Evolutionary conservation across 2,113 vertebrate genomes (phyloP), one percentile per base, ranked within the genome.

Genomic region (Hyaena hyaena): DNA sequence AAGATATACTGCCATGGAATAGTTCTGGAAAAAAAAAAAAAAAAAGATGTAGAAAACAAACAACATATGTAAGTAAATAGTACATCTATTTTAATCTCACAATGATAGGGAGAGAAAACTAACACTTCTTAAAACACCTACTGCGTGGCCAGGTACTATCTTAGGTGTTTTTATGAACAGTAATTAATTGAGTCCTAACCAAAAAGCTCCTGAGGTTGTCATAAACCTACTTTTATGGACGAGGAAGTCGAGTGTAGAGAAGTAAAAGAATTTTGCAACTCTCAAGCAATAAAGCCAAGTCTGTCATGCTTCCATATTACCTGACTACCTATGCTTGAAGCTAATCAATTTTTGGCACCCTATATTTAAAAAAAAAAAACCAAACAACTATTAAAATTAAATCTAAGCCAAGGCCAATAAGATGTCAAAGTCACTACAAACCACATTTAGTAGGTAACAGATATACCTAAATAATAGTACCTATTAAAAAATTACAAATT

Each of bases 1-100:
- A 97, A 99, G 98, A 98, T 99, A 99, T 55, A 99, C 99, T 9
- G 99, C 99, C 99, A 99, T 99, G 91, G 99, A 99, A 98, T 99
- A 99, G 98, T 99, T 99, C 99, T 99, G 98, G 3, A 96, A 98
- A 90, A 98, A 79, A 79, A 90, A 98, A 79, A 79, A 79, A 89
- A 43, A 97, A 97, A 93, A 90, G 96, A 80, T 83, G 77, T 7
- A 97, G 90, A 88, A 96, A 97, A 88, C 88, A 88, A 95, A 92
- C 73, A 96, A 93, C 69, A 94, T 48, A 95, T n/a, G 43, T 97
- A 97, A 97, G 79, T 92, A 96, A 96, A 88, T 4, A 92, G 79
- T 21, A 94, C 73, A 96, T 90, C 83, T 95, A 96, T 58, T 96
- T 92, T 76, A 98, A 95, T 48, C 65, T 50, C 90, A 96, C 69